Evolutionary conservation across 2,797 vertebrate genomes (phyloP).

Genomic region (Lycodopsis pacificus): DNA sequence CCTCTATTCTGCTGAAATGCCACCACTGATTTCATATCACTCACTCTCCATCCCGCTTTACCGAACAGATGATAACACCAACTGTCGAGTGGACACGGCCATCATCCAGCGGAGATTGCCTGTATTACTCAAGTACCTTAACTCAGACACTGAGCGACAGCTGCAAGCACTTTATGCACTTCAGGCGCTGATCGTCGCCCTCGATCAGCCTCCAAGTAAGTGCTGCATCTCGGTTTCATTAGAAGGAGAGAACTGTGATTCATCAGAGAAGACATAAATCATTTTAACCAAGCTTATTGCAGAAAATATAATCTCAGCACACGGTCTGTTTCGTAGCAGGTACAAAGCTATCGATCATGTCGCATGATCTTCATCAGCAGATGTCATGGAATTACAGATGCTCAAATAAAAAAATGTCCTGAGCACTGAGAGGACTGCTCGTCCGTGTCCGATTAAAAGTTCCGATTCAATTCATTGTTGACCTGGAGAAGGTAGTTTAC

Average conservation of each 20-base stretch:
- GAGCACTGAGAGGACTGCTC: not conserved
- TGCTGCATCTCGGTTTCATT: constrained; percentile 46
- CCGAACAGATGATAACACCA: constrained; percentile 89
- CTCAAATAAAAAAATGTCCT: not conserved
- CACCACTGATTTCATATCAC: constrained; percentile 30
- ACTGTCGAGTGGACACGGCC: constrained; percentile 94
- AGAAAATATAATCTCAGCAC: not conserved
- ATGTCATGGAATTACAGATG: not conserved
- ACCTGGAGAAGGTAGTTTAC: not conserved
- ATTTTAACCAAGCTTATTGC: not conserved
- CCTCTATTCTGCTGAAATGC: not conserved
- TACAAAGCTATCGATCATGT: not conserved
- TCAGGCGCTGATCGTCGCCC: constrained; percentile 96
- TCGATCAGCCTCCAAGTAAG: constrained; percentile 99
- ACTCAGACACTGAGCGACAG: constrained; percentile 98
- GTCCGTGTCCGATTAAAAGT: not conserved
- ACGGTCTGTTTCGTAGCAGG: not conserved
- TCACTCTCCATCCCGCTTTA: constrained; percentile 49
- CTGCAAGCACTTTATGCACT: constrained; percentile 99
- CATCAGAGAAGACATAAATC: not conserved
- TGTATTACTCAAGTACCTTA: constrained; percentile 98
- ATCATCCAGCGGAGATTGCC: constrained; percentile 96
- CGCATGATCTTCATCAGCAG: not conserved
- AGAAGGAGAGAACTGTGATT: not conserved
- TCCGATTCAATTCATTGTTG: not conserved